Conservation (phyloP, 2,888 invertebrate species). For the Hemistola chrysoprasaria region DNA sequence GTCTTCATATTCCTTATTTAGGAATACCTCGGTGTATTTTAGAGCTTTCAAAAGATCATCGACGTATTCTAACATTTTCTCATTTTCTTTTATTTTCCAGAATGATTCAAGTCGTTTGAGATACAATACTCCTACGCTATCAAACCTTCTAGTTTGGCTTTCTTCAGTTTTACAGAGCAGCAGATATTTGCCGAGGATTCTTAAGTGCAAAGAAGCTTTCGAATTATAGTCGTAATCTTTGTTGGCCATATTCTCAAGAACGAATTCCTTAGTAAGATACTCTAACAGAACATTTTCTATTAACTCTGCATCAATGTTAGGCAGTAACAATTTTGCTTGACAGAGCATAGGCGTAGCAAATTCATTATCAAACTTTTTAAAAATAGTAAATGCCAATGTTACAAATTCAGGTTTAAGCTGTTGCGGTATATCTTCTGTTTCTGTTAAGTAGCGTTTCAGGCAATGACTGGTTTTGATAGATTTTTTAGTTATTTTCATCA, state of each 20-base stretch:
- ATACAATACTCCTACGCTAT: conserved; percentile 39
- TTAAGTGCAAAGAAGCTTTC: conserved; percentile 27
- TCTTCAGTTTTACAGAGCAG: conserved; percentile 39
- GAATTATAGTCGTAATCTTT: conserved; percentile 13
- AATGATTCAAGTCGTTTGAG: conserved; percentile 34
- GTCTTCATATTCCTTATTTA: conserved; percentile 39
- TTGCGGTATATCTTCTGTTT: conserved; percentile 35
- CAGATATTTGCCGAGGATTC: conserved; percentile 48
- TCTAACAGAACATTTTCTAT: conserved; percentile 17
- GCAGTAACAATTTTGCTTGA: too few relatives aligned
- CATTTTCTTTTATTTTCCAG: not conserved
- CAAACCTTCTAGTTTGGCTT: conserved; percentile 34
- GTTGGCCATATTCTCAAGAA: conserved; percentile 19
- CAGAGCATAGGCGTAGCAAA: too few relatives aligned
- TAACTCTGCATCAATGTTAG: conserved; percentile 2
- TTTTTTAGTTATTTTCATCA: conserved; percentile 33
- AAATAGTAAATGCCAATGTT: not conserved
- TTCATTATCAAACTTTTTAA: too few relatives aligned
- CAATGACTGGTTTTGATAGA: conserved; percentile 17
- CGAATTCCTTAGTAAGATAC: conserved; percentile 24
- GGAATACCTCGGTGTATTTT: conserved; percentile 45
- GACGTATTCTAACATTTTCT: conserved; percentile 21
- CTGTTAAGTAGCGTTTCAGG: conserved; percentile 16
- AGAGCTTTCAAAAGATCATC: conserved; percentile 25
- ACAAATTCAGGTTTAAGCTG: conserved; percentile 43